Percentiles rank a stretch among this genome's conserved stretches.
phyloP scores from a whole-genome alignment of 2,888 invertebrate species.

The Tanytarsus gracilentus region DNA sequence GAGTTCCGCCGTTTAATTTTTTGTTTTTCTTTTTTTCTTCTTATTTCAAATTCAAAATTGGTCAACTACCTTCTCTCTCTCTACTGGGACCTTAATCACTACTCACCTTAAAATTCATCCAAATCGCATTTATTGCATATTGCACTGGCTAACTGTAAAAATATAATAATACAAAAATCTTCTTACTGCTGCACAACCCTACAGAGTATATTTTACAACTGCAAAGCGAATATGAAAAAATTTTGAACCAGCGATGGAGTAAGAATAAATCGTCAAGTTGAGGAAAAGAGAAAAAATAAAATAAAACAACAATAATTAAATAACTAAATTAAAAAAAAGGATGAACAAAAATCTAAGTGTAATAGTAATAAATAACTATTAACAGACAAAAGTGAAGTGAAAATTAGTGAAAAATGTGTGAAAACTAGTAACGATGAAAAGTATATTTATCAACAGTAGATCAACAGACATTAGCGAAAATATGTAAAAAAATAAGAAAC shows the following conservation, averaged over 20 bases:
- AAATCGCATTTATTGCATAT: neutral
- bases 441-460: neutral
- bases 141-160: too few species aligned
- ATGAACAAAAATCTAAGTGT: neutral
- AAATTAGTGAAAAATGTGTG: neutral
- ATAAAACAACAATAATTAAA: constrained; percentile 2
- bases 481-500: neutral
- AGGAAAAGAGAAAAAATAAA: constrained; percentile 1
- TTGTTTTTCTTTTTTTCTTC: constrained; percentile 27
- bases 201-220: constrained; percentile 28
- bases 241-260: constrained; percentile 29
- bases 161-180: neutral
- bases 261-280: constrained; percentile 29
- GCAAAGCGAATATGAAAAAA: constrained; percentile 29
- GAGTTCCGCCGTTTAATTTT: constrained; percentile 25
- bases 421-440: neutral
- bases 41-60: constrained; percentile 27
- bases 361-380: neutral
- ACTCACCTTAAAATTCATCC: constrained; percentile 9
- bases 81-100: constrained; percentile 27
- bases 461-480: constrained; percentile 13
- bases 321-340: neutral
- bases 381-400: neutral
- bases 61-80: too few species aligned
- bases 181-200: neutral